A percentile compares a stretch with the other conserved stretches of the same genome.
Conservation (phyloP, 2,113 vertebrate genomes). For the Amphiprion ocellaris region DNA sequence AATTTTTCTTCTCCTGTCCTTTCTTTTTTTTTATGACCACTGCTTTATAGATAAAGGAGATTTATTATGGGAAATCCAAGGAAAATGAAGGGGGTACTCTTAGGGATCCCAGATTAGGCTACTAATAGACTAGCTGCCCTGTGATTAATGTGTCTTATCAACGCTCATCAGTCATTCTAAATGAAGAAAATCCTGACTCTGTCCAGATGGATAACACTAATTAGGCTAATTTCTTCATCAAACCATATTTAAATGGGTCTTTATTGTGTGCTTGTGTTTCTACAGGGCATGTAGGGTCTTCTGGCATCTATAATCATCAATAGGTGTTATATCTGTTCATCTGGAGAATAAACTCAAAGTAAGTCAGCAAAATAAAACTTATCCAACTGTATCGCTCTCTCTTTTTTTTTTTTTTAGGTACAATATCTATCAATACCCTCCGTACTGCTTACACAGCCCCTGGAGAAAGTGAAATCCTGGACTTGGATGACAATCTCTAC, state of each 20-base stretch:
- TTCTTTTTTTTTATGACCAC: slow-evolving; percentile 68
- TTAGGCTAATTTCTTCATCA: slow-evolving; percentile 76
- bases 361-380: slow-evolving; percentile 9
- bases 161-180: slow-evolving; percentile 77
- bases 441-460: slow-evolving; percentile 96
- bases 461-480: slow-evolving; percentile 97
- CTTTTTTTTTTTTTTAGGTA: slow-evolving; percentile 81
- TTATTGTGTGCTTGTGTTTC: slow-evolving; percentile 36
- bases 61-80: slow-evolving; percentile 77
- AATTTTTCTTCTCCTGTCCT: slow-evolving; percentile 69
- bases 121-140: slow-evolving; percentile 74
- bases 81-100: slow-evolving; percentile 78
- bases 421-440: slow-evolving; percentile 96
- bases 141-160: slow-evolving; percentile 80
- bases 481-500: slow-evolving; percentile 96
- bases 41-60: slow-evolving; percentile 78
- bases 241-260: slow-evolving; percentile 40
- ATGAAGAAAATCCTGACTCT: slow-evolving; percentile 75
- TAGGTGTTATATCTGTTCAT: slow-evolving; percentile 13
- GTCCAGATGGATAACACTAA: slow-evolving; percentile 74
- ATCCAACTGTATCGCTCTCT: slow-evolving; percentile 46
- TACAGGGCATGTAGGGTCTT: background rate
- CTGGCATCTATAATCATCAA: background rate
- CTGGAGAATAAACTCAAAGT: slow-evolving; percentile 7
- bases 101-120: slow-evolving; percentile 75